Conservation (phyloP, 2,113 vertebrate species). For the Varanus komodoensis region DNA sequence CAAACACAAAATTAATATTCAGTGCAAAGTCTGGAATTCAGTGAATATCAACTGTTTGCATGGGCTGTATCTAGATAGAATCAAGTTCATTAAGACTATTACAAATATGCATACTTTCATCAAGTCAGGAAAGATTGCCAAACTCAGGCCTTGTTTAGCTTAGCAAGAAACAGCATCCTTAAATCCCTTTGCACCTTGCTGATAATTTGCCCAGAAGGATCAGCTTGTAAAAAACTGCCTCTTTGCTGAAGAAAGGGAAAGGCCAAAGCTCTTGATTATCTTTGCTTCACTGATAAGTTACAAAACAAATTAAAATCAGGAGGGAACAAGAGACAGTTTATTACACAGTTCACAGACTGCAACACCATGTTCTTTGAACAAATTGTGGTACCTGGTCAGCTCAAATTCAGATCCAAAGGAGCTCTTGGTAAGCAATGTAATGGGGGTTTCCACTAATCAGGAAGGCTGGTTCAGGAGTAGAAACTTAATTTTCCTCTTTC, state of each 20-base stretch:
- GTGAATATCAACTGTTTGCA: background rate
- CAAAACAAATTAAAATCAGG: conserved; percentile 5
- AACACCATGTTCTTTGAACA: conserved; percentile 16
- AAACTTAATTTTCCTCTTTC: conserved; percentile 33
- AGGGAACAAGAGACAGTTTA: background rate
- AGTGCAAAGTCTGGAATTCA: background rate
- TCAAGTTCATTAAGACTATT: too few species aligned
- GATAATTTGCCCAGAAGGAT: conserved; percentile 8
- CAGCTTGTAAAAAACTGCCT: conserved; percentile 21
- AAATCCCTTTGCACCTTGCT: background rate
- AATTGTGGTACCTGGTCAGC: background rate
- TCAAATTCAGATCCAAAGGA: background rate
- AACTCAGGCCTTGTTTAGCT: background rate
- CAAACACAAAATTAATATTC: background rate
- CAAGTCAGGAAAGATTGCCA: background rate
- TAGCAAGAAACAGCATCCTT: background rate
- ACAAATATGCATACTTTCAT: background rate
- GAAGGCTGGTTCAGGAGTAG: conserved; percentile 9
- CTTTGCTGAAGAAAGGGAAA: background rate
- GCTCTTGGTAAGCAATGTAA: background rate
- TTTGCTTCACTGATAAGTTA: background rate
- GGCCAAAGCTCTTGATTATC: background rate
- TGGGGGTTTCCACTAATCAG: conserved; percentile 26
- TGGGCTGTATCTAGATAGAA: background rate
- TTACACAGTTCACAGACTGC: background rate